These are phyloP conservation scores for Papilio dardanus DNA, from an alignment of 1,140 invertebrate genomes.

Conservation along the genomic window DNA sequence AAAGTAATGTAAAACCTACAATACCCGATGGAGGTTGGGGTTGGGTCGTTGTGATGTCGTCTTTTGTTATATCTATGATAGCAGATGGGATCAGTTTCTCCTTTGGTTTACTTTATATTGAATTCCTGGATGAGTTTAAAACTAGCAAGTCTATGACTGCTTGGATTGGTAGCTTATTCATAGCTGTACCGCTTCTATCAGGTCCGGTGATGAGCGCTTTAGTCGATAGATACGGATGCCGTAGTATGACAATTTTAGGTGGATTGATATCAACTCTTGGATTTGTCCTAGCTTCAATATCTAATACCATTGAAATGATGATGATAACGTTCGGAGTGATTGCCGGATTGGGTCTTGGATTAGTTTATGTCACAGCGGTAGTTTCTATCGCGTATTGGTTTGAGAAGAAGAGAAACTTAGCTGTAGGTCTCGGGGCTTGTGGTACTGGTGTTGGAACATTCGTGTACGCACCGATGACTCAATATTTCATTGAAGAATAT, in stretches of 20 bases:
- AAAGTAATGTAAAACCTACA: slow-evolving; percentile 72
- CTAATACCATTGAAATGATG: slow-evolving; percentile 88
- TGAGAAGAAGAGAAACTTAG: slow-evolving; percentile 94
- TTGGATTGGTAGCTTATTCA: slow-evolving; percentile 94
- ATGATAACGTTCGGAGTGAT: slow-evolving; percentile 94
- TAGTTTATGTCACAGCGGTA: slow-evolving; percentile 95
- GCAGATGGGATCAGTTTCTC: slow-evolving; percentile 98
- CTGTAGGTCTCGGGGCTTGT: slow-evolving; percentile 95
- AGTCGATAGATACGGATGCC: slow-evolving; percentile 94
- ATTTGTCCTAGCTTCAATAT: slow-evolving; percentile 90
- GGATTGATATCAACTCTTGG: slow-evolving; percentile 90
- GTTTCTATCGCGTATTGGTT: slow-evolving; percentile 98
- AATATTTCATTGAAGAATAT: slow-evolving; percentile 88
- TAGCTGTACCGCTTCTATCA: slow-evolving; percentile 93
- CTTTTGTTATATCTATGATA: slow-evolving; percentile 94
- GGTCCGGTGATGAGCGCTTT: slow-evolving; percentile 94
- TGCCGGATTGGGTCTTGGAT: slow-evolving; percentile 92
- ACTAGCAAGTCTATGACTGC: slow-evolving; percentile 92
- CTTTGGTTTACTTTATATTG: slow-evolving; percentile 94
- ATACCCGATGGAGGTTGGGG: slow-evolving; percentile 91
- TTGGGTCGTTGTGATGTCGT: slow-evolving; percentile 94
- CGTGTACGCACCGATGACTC: slow-evolving; percentile 92
- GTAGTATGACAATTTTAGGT: slow-evolving; percentile 91
- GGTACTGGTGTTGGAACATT: slow-evolving; percentile 94
- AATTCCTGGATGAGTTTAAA: slow-evolving; percentile 93